Conservation (phyloP, 2,888 invertebrate species). For the Orchestes rusci region DNA sequence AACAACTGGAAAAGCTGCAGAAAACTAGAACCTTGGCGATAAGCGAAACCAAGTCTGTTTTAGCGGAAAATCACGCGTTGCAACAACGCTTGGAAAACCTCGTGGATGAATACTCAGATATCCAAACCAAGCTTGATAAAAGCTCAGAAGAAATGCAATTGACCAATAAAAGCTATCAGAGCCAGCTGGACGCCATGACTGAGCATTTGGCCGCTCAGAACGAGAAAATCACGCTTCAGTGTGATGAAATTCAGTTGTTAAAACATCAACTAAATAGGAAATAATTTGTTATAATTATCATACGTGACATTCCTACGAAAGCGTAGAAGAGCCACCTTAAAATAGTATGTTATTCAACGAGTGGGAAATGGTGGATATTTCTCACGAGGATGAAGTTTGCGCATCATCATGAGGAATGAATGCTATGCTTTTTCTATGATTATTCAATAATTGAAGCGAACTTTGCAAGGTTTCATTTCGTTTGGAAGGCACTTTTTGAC, state of each 20-base stretch:
- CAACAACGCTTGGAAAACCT: constrained; percentile 46
- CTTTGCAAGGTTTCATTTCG: too few relatives aligned
- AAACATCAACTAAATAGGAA: too few relatives aligned
- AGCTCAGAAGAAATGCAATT: constrained; percentile 61
- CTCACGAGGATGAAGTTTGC: too few relatives aligned
- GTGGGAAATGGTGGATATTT: too few relatives aligned
- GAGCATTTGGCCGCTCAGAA: constrained; percentile 72
- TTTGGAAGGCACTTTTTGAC: too few relatives aligned
- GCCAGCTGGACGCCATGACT: constrained; percentile 67
- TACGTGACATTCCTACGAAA: too few relatives aligned
- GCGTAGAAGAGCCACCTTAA: too few relatives aligned
- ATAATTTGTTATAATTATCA: too few relatives aligned
- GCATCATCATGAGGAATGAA: too few relatives aligned
- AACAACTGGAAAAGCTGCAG: constrained; percentile 36
- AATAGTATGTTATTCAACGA: too few relatives aligned
- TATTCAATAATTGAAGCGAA: too few relatives aligned
- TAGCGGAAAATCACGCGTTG: constrained; percentile 42
- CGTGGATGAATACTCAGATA: constrained; percentile 44
- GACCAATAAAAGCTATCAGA: constrained; percentile 59
- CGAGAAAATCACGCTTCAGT: constrained; percentile 77
- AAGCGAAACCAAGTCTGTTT: constrained; percentile 38
- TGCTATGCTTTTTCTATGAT: too few relatives aligned
- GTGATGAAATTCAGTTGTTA: constrained; percentile 69
- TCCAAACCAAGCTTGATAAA: constrained; percentile 50
- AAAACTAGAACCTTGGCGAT: constrained; percentile 35